Evolutionary conservation across 1,140 invertebrate genomes (phyloP), one percentile per base, ranked within the genome.

Genomic region (Meloidogyne exigua): DNA sequence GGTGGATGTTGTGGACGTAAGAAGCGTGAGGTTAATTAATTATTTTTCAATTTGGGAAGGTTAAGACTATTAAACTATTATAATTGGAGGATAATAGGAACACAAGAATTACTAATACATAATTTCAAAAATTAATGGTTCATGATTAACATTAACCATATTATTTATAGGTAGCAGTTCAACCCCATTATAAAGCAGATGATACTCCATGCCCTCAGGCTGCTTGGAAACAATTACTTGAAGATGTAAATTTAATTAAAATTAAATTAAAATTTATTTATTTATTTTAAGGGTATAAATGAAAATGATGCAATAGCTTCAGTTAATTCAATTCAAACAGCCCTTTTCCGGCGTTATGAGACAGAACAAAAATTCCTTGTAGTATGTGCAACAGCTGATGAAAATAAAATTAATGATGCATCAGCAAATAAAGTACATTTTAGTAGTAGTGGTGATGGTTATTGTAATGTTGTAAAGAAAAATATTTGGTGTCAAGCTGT

Each of bases 401-500:
- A 76, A 26, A 28, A n/a, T 39, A 76, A 76, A 62, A 36, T 15
- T 21, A 18, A 15, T 18, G 32, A 28, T 71, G 18, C 69, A 62
- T 12, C 25, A 57, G 69, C 68, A 32, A 73, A 73, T 65, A 75
- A 76, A 71, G 68, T 76, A 42, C 68, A 72, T 49, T 64, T 76
- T 57, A 74, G 69, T 18, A 69, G 65, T 9, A 32, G 39, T 39
- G 75, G 75, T 12, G 68, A 76, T 72, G 75, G 67, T 12, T 76
- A 76, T 65, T 76, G 75, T 26, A 68, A 76, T 66, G 18, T 64
- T 26, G 28, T 63, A 1, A 76, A 76, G 66, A 67, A 71, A 39
- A 23, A 66, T 28, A 64, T 72, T 21, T 76, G 75, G 75, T 76
- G 75, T 69, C 75, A 76, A 65, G 75, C 68, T 5, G 68, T 73